phyloP scores from a whole-genome alignment of 2,797 vertebrate species.

The Acropternis orthonyx region DNA sequence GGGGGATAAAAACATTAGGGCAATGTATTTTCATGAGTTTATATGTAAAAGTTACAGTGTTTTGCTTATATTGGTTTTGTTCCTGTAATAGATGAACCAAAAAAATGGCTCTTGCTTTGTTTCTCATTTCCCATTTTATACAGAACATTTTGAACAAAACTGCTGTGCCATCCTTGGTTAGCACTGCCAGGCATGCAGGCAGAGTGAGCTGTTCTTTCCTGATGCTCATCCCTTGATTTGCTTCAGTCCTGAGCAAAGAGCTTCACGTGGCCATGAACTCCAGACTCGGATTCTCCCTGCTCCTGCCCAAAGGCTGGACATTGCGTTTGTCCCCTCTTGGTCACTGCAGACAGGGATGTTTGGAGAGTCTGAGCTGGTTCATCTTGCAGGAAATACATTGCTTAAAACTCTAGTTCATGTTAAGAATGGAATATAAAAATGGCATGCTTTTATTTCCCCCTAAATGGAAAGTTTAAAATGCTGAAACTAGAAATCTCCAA shows the following conservation, averaged over 20 bases:
- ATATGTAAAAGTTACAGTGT: slow-evolving; percentile 34
- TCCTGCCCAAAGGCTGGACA: neutral
- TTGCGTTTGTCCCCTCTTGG: neutral
- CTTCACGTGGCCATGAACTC: neutral
- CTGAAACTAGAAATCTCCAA: neutral
- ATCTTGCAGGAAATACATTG: neutral
- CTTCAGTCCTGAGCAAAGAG: neutral
- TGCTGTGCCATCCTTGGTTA: neutral
- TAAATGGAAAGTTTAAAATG: neutral
- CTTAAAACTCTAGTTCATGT: neutral
- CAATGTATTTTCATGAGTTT: slow-evolving; percentile 45
- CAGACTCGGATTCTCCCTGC: neutral
- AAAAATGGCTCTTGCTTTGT: slow-evolving; percentile 16
- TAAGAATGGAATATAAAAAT: neutral
- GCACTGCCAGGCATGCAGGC: neutral
- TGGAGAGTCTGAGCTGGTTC: neutral
- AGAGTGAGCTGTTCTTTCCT: neutral
- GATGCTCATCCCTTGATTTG: neutral
- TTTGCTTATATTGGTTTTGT: slow-evolving; percentile 41
- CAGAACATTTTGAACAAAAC: slow-evolving; percentile 38
- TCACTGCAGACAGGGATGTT: neutral
- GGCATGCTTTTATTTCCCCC: fast-evolving
- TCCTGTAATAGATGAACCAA: neutral
- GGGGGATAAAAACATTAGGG: slow-evolving; percentile 7
- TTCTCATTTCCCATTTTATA: slow-evolving; percentile 37